Conservation (phyloP, 2,113 vertebrate species). For the Rousettus leschenaultii region DNA sequence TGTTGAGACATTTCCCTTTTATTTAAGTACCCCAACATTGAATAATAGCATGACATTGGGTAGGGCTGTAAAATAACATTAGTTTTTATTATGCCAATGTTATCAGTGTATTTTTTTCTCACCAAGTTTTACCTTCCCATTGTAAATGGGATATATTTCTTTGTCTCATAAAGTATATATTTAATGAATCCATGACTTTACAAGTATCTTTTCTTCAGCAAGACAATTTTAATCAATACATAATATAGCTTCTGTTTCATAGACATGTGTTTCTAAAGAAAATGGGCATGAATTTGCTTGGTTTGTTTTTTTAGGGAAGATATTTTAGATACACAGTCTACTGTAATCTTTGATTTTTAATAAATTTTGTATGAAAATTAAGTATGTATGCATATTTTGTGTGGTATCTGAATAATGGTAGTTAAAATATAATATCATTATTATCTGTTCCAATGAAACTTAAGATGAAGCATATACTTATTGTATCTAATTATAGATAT, state of each 20-base stretch:
- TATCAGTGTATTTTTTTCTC: neutral
- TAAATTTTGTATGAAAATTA: slow-evolving; percentile 22
- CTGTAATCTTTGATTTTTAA: slow-evolving; percentile 22
- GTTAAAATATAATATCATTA: neutral
- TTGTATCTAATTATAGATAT: neutral
- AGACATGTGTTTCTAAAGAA: neutral
- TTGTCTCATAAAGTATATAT: neutral
- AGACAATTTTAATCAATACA: neutral
- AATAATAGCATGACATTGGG: neutral
- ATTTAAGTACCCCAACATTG: neutral
- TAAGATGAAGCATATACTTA: neutral
- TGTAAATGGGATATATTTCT: neutral
- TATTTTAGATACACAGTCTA: slow-evolving; percentile 32
- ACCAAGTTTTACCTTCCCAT: neutral
- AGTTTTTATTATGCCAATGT: neutral
- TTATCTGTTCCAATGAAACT: slow-evolving; percentile 11
- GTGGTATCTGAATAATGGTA: neutral
- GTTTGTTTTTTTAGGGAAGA: slow-evolving; percentile 3
- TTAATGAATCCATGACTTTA: neutral
- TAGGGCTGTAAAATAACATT: neutral
- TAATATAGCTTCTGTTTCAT: neutral
- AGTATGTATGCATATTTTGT: slow-evolving; percentile 26
- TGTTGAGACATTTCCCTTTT: slow-evolving; percentile 47
- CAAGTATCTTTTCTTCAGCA: neutral
- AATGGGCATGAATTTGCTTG: neutral